Evolutionary conservation across 2,888 invertebrate genomes (phyloP), one percentile per base, ranked within the genome.

Genomic region (Eupithecia tripunctaria): DNA sequence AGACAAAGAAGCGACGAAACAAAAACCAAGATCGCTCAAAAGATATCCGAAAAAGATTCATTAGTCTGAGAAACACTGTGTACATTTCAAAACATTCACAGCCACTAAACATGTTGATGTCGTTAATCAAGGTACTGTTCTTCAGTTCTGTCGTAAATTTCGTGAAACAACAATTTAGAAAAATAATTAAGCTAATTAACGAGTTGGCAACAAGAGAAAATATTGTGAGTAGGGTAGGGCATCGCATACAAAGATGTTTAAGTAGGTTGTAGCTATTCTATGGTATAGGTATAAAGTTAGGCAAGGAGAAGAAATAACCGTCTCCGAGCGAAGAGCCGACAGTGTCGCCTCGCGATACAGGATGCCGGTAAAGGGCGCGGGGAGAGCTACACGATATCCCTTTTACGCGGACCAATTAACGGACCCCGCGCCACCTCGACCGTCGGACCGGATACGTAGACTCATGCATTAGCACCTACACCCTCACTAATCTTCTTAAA

Each of bases 321-420:
- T 64, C 64, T 32, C 25, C 21, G 38, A 64, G 81, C 81, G 78
- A 67, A 69, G 77, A 72, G 64, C 82, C 82, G 84, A 32, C 36
- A 25, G 62, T 21, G n/a, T 18, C 18, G 84, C 86, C 86, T 89
- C 88, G 84, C 85, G 70, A 82, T 82, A 84, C 89, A 92, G 93
- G 93, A 93, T 91, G 89, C 87, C 81, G 86, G 82, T 82, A 79
- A 83, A 82, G 84, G 83, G 84, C 82, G 85, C 83, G 84, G 85
- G 87, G 86, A 85, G 85, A 83, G 86, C 85, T 91, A 94, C 94
- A 94, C 89, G 94, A 92, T 92, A 94, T 94, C 93, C 93, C 94
- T 94, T 94, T 94, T 94, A 94, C 92, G 91, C 88, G 86, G 89
- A 89, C 91, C 94, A 93, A 94, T 94, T 94, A 94, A 94, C 92